A percentile compares a stretch with the other conserved stretches of the same genome.
Evolutionary conservation across 35 echinoderm and acorn worm genomes (phyloP).

Genomic region (Acanthaster planci): DNA sequence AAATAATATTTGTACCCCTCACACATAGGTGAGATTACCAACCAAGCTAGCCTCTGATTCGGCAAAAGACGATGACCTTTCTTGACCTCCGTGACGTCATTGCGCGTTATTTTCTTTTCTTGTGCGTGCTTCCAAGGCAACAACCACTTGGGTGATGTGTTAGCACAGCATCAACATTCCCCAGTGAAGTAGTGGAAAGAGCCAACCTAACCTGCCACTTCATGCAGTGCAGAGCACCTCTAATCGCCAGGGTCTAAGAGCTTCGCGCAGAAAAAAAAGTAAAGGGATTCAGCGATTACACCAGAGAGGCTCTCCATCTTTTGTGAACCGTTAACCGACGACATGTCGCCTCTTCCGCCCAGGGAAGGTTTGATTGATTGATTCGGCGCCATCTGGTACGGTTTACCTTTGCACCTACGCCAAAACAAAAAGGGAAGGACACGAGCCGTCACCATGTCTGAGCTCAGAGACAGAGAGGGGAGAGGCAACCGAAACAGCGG

Average conservation of each 20-base stretch:
- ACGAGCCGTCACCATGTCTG: no score
- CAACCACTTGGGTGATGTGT: neutral
- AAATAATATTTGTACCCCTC: no score
- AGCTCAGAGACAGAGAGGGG: neutral
- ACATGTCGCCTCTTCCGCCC: slow-evolving; percentile 17
- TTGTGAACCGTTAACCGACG: slow-evolving; percentile 4
- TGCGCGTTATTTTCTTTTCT: neutral
- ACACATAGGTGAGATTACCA: no score
- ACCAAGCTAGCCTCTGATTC: no score
- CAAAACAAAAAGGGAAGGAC: neutral
- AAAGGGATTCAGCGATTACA: neutral
- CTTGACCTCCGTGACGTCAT: slow-evolving; percentile 13
- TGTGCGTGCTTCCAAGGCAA: slow-evolving; percentile 9
- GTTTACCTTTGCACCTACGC: slow-evolving; percentile 10
- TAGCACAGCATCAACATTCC: no score
- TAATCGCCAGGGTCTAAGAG: neutral
- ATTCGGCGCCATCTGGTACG: slow-evolving; percentile 6
- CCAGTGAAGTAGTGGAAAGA: no score
- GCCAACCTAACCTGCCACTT: no score
- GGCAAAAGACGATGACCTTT: neutral
- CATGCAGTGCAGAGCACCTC: no score
- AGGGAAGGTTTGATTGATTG: slow-evolving; percentile 2
- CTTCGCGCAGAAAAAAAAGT: neutral
- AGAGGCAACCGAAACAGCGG: neutral
- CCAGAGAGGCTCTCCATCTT: neutral